Conservation (phyloP, 2,888 invertebrate species). For the Ornithoptera alexandrae region DNA sequence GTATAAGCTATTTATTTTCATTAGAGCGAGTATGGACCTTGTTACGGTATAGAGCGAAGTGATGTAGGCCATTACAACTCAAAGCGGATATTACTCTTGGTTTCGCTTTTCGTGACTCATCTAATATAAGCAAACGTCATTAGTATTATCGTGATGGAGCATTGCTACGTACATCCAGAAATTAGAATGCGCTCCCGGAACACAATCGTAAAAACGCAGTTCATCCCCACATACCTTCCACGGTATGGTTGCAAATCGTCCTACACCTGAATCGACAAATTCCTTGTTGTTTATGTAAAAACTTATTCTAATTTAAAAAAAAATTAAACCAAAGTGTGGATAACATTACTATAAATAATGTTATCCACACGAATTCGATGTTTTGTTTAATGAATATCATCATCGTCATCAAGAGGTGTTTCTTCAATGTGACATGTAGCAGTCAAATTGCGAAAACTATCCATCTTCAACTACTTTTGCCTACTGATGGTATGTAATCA, state of each 20-base stretch:
- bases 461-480: too few relatives aligned
- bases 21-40: constrained; percentile 27
- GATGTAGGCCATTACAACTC: constrained; percentile 39
- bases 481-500: too few relatives aligned
- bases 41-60: constrained; percentile 36
- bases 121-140: constrained; percentile 34
- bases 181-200: constrained; percentile 1
- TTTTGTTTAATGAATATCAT: too few relatives aligned
- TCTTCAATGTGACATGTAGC: too few relatives aligned
- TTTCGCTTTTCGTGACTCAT: constrained; percentile 34
- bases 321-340: too few relatives aligned
- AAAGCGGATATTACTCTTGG: constrained; percentile 37
- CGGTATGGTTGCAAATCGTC: not conserved
- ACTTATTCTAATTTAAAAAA: too few relatives aligned
- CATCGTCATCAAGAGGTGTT: too few relatives aligned
- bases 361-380: too few relatives aligned
- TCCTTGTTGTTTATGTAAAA: too few relatives aligned
- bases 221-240: not conserved
- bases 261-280: not conserved
- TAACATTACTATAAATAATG: too few relatives aligned
- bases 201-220: not conserved
- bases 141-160: constrained; percentile 7
- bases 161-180: not conserved
- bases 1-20: constrained; percentile 29
- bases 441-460: too few relatives aligned